Evolutionary conservation across 2,888 invertebrate species (phyloP).

Genomic region (Therioaphis trifolii): DNA sequence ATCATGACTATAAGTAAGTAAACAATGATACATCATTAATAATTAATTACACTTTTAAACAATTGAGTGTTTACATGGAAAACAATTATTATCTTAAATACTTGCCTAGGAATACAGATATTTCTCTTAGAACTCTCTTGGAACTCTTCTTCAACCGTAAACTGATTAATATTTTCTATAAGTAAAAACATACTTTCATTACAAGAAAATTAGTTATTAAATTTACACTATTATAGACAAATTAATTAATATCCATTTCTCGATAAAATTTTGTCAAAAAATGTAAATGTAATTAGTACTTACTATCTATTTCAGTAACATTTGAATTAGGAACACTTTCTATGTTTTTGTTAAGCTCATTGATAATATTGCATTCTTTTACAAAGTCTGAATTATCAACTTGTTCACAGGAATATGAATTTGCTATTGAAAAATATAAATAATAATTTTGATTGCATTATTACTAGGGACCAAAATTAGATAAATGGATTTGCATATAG

Average conservation of each 20-base stretch:
- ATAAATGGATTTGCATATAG: no score
- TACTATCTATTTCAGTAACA: not conserved
- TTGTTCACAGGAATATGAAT: not conserved
- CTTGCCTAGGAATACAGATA: not conserved
- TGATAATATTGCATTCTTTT: not conserved
- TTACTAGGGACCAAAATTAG: not conserved
- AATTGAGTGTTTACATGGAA: not conserved
- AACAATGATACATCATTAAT: not conserved
- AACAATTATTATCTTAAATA: not conserved
- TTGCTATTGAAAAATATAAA: not conserved
- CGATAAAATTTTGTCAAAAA: not conserved
- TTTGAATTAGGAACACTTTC: not conserved
- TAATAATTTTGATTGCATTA: not conserved
- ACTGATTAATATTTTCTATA: not conserved
- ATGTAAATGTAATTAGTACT: not conserved
- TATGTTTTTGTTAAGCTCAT: not conserved
- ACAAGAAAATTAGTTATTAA: not conserved
- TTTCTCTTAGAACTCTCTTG: not conserved
- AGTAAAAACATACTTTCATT: not conserved
- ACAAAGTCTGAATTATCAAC: not conserved
- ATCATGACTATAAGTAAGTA: not conserved
- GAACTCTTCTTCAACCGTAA: not conserved
- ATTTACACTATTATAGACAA: not conserved
- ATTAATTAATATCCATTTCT: not conserved
- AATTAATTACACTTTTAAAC: not conserved